Evolutionary conservation across 2,113 vertebrate species (phyloP), one percentile per base, ranked within the genome.

Genomic region (Rhea americana): DNA sequence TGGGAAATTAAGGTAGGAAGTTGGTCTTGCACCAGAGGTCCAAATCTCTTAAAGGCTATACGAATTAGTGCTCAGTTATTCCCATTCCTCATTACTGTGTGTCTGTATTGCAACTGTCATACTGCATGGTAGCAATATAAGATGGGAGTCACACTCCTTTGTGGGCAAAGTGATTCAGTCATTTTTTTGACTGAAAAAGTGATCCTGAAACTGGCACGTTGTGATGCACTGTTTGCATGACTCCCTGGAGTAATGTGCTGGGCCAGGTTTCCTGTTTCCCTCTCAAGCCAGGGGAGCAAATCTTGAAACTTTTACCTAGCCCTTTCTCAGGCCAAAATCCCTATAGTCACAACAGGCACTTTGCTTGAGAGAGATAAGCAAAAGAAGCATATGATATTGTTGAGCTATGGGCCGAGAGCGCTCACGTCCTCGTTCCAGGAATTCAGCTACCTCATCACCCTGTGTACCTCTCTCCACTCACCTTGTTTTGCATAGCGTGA

Each of bases 401-500:
- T 8, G 30, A n/a, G 11, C 28, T 21, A 30, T 4, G 18, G 9
- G 43, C 30, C 32, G 66, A 32, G 30, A 47, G 47, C 22, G 12
- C 61, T 73, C 30, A 41, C 9, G 4, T 22, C 3, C 25, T n/a
- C 48, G 19, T 25, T 51, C 30, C 56, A 28, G 45, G 53, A 21
- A 16, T 50, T 50, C 22, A 26, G 18, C 37, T 53, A 10, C 24
- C 7, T 21, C 51, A 7, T 10, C 4, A 2, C 24, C 28, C 37
- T 20, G 13, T 9, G 18, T 35, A 16, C 26, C 17, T 22, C 32
- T 39, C 48, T 37, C 12, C 11, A 7, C 59, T 73, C 24, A 96
- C 95, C 95, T 96, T 97, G 94, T 97, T 98, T 63, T 86, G 88
- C 11, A 56, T 75, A 90, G 95, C 97, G 92, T 94, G 92, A 39